These are phyloP conservation scores for Aleadryas rufinucha DNA, from an alignment of 2,113 vertebrate species.

Conservation along the genomic window DNA sequence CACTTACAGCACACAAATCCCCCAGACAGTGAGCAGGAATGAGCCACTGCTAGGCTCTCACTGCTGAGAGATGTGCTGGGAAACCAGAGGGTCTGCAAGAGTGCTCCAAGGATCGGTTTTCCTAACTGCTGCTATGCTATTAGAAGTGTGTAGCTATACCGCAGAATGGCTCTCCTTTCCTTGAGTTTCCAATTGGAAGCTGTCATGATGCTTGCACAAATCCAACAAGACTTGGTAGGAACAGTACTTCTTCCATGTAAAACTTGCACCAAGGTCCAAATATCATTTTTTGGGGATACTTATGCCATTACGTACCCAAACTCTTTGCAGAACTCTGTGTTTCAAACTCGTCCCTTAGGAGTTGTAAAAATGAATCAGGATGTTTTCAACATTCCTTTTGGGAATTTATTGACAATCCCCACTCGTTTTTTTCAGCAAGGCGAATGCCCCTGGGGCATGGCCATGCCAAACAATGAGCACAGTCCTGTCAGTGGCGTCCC, in stretches of 20 bases:
- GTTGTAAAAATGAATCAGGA: not conserved
- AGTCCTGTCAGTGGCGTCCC: not conserved
- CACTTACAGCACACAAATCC: not conserved
- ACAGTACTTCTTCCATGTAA: not conserved
- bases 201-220: not conserved
- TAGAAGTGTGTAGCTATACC: not conserved
- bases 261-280: not conserved
- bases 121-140: not conserved
- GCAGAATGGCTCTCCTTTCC: not conserved
- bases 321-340: not conserved
- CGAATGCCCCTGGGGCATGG: fast-evolving
- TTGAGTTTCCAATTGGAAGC: not conserved
- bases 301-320: not conserved
- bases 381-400: not conserved
- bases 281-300: not conserved
- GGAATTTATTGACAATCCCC: not conserved
- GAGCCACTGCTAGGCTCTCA: not conserved
- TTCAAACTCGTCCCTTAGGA: not conserved
- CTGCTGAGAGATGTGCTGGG: not conserved
- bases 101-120: not conserved
- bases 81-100: not conserved
- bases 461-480: not conserved
- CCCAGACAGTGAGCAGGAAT: not conserved
- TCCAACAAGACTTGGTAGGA: not conserved
- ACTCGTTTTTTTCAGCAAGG: not conserved